Evolutionary conservation across 2,797 vertebrate species (phyloP).

Genomic region (Triplophysa bombifrons): DNA sequence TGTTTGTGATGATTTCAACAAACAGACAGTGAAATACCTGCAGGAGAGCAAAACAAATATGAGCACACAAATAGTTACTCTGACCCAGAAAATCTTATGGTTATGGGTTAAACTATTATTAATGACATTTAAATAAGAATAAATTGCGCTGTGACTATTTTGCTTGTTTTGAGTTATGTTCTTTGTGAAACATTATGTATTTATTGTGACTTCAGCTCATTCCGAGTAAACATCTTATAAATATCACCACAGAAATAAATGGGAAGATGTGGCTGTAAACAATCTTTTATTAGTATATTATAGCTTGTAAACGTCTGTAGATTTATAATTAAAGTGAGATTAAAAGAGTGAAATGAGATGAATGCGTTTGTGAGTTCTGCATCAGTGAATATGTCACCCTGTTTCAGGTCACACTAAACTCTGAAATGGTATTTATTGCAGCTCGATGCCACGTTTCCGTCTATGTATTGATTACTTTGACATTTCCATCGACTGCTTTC

Average conservation of each 20-base stretch:
- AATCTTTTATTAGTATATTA: background rate
- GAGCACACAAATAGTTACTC: background rate
- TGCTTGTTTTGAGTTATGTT: background rate
- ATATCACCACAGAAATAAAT: background rate
- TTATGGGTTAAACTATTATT: background rate
- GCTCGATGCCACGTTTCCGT: background rate
- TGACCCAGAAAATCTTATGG: background rate
- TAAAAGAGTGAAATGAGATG: background rate
- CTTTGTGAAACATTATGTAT: background rate
- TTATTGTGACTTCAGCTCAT: background rate
- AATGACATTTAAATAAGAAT: background rate
- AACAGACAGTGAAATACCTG: background rate
- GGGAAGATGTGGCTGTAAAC: background rate
- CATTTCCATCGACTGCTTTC: constrained; percentile 14
- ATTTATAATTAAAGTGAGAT: background rate
- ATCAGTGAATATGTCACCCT: constrained; percentile 1
- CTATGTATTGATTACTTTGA: constrained; percentile 30
- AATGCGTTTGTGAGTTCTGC: background rate
- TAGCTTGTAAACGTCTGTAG: background rate
- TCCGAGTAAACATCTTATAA: background rate
- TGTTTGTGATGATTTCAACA: too few relatives aligned
- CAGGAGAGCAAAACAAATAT: too few relatives aligned
- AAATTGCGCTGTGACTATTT: background rate
- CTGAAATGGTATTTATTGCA: constrained; percentile 5
- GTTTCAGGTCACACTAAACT: background rate